Conservation (phyloP, 2,888 invertebrate genomes). For the Eretmocerus hayati region DNA sequence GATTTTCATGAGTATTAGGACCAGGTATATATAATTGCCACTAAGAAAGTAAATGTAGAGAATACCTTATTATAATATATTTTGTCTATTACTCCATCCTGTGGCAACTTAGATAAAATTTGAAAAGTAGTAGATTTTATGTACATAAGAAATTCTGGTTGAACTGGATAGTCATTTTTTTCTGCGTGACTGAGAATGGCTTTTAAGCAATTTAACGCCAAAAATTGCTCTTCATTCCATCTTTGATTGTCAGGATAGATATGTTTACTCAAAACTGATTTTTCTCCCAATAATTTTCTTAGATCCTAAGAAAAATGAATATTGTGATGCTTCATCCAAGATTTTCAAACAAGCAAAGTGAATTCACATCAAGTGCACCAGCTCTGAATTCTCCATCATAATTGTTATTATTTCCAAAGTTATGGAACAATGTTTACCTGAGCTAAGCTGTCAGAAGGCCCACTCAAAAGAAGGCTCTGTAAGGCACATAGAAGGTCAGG, state of each 20-base stretch:
- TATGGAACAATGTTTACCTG: conserved; percentile 24
- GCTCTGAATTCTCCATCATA: too few relatives aligned
- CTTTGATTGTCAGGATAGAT: conserved; percentile 23
- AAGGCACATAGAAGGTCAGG: conserved; percentile 29
- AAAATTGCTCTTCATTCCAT: conserved; percentile 33
- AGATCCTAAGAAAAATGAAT: conserved; percentile 27
- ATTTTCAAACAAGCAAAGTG: too few relatives aligned
- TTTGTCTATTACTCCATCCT: conserved; percentile 15
- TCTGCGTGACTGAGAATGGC: conserved; percentile 31
- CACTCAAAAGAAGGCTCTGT: conserved; percentile 29
- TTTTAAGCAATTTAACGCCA: conserved; percentile 36
- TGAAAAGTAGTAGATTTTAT: conserved; percentile 28
- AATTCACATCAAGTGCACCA: too few relatives aligned
- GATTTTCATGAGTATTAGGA: too few relatives aligned
- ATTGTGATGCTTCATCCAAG: not conserved
- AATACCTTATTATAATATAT: conserved; percentile 9
- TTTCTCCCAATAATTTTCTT: conserved; percentile 28
- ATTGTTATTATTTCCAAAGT: not conserved
- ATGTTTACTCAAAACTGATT: conserved; percentile 28
- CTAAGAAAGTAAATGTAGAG: not conserved
- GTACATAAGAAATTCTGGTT: conserved; percentile 26
- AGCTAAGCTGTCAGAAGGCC: conserved; percentile 28
- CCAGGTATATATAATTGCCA: too few relatives aligned
- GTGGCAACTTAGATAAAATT: conserved; percentile 13
- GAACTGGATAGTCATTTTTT: conserved; percentile 22